A percentile compares a stretch with the other conserved stretches of the same genome.
Conservation (phyloP, 2,113 vertebrate genomes). For the Arvicanthis niloticus region DNA sequence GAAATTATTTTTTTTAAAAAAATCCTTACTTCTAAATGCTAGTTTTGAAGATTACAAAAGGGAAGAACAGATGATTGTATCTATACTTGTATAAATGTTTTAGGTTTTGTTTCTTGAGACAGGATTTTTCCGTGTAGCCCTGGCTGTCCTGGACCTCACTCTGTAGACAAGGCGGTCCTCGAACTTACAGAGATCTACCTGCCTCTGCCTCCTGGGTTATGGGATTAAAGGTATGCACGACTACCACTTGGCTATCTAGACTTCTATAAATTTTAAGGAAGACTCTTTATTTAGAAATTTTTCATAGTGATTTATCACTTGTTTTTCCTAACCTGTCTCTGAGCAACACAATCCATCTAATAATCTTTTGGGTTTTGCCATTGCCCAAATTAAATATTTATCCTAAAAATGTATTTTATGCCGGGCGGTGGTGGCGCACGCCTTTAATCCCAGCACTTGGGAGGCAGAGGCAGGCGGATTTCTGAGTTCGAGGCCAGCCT, state of each 20-base stretch:
- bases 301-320: conserved; percentile 6
- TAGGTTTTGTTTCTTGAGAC: too few species aligned
- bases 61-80: conserved; percentile 12
- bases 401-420: conserved; percentile 50
- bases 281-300: background rate
- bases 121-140: too few species aligned
- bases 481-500: too few species aligned
- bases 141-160: too few species aligned
- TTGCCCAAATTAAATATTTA: background rate
- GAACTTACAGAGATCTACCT: too few species aligned
- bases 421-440: too few species aligned
- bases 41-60: conserved; percentile 48
- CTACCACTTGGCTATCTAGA: background rate
- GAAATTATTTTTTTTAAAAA: conserved; percentile 62
- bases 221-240: too few species aligned
- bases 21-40: conserved; percentile 35
- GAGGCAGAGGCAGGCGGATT: too few species aligned
- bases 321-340: conserved; percentile 42
- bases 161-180: too few species aligned
- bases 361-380: background rate
- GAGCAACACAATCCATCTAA: background rate
- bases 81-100: background rate
- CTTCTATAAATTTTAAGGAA: background rate
- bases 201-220: too few species aligned
- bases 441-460: too few species aligned